A percentile compares a stretch with the other conserved stretches of the same genome.
Evolutionary conservation across 1,140 invertebrate species (phyloP).

Genomic region (Drosophila virilis): DNA sequence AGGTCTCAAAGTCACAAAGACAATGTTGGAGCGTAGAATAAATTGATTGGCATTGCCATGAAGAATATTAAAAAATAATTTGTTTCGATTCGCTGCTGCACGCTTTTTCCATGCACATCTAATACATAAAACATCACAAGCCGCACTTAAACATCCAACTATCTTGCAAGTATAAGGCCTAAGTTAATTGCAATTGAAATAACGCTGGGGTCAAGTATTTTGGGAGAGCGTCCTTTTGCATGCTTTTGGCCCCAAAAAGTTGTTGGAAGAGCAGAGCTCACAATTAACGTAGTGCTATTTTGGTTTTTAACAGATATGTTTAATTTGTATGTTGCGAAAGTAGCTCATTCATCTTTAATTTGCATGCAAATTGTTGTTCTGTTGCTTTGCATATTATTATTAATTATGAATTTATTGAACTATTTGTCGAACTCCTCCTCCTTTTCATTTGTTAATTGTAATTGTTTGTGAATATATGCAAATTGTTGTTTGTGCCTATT

Average conservation of each 20-base stretch:
- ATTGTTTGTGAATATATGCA: slow-evolving; percentile 12
- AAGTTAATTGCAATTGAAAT: too few species aligned
- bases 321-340: background rate
- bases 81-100: too few species aligned
- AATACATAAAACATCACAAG: too few species aligned
- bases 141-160: too few species aligned
- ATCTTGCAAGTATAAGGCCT: too few species aligned
- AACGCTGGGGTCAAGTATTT: too few species aligned
- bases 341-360: slow-evolving; percentile 17
- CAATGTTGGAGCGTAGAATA: background rate
- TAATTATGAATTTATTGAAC: slow-evolving; percentile 1
- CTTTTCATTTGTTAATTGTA: slow-evolving; percentile 23
- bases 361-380: slow-evolving; percentile 21
- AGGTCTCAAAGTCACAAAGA: background rate
- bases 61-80: too few species aligned
- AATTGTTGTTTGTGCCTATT: slow-evolving; percentile 19
- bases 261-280: background rate
- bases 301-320: too few species aligned
- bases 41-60: too few species aligned
- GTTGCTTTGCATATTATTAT: too few species aligned
- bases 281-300: too few species aligned
- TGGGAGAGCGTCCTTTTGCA: background rate
- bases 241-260: background rate
- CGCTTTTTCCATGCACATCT: too few species aligned
- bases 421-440: slow-evolving; percentile 3